These are phyloP conservation scores for Drosophila mojavensis DNA, from an alignment of 1,140 invertebrate genomes.

Conservation along the genomic window DNA sequence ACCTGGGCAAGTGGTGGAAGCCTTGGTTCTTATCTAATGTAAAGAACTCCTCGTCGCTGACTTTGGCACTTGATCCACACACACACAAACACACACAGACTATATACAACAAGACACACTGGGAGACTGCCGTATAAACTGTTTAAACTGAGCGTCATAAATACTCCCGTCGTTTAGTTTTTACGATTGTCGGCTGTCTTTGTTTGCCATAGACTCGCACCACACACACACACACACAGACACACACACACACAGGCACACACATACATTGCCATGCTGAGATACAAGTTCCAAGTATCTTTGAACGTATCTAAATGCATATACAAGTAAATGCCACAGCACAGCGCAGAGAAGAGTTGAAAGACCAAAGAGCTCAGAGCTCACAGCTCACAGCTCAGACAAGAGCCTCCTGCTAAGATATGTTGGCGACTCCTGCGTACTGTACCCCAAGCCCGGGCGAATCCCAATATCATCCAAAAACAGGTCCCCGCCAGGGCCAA, in stretches of 20 bases:
- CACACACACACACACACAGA: conserved; percentile 9
- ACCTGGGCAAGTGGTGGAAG: conserved; percentile 44
- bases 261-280: conserved; percentile 28
- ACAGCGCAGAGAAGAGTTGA: conserved; percentile 63
- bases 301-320: conserved; percentile 74
- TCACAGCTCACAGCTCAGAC: conserved; percentile 34
- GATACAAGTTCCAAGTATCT: conserved; percentile 66
- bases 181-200: conserved; percentile 79
- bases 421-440: conserved; percentile 38
- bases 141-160: conserved; percentile 65
- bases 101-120: conserved; percentile 25
- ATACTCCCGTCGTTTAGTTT: conserved; percentile 77
- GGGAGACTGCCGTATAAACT: conserved; percentile 44
- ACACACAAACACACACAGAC: conserved; percentile 24
- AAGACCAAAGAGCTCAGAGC: conserved; percentile 38
- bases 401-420: conserved; percentile 66
- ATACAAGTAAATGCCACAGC: conserved; percentile 50
- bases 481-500: conserved; percentile 67
- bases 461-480: conserved; percentile 44
- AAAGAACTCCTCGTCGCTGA: conserved; percentile 57
- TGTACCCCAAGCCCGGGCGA: conserved; percentile 20
- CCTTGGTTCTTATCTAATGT: conserved; percentile 71
- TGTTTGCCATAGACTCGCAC: conserved; percentile 56
- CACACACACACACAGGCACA: conserved; percentile 1
- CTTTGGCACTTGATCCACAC: conserved; percentile 77